Conservation (phyloP, 1,140 invertebrate genomes). For the Dufourea novaeangliae region DNA sequence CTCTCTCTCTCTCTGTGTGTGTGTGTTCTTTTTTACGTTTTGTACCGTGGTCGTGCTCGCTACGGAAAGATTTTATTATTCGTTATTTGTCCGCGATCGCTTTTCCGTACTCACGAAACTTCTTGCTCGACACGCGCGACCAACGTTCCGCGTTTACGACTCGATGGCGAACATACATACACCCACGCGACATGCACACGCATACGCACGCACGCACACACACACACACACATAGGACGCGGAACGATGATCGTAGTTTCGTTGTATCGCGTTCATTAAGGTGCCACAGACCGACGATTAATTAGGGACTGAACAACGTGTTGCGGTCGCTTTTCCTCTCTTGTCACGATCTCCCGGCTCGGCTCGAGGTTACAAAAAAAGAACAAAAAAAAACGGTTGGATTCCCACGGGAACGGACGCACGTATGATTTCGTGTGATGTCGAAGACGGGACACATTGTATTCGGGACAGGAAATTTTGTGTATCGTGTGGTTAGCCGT, state of each 20-base stretch:
- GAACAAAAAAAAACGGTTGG: not conserved
- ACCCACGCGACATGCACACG: too few species aligned
- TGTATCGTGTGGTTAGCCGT: not conserved
- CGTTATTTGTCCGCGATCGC: not conserved
- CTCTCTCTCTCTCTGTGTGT: not conserved
- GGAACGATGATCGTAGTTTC: constrained; percentile 16
- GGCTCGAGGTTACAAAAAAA: too few species aligned
- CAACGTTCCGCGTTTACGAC: not conserved
- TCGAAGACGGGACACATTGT: too few species aligned
- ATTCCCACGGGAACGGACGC: too few species aligned
- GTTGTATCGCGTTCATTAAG: constrained; percentile 20
- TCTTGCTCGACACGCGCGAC: too few species aligned
- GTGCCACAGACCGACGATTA: not conserved
- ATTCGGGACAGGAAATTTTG: not conserved
- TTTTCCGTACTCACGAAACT: not conserved
- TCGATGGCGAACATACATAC: too few species aligned
- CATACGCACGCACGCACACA: too few species aligned
- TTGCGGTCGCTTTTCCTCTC: too few species aligned
- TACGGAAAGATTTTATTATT: constrained; percentile 21
- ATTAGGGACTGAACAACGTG: not conserved
- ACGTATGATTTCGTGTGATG: too few species aligned
- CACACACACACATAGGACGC: too few species aligned
- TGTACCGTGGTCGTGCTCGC: constrained; percentile 52
- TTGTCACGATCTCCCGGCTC: not conserved
- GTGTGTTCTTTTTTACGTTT: constrained; percentile 24